Conservation (phyloP, 2,113 vertebrate genomes). For the Grallaria varia region DNA sequence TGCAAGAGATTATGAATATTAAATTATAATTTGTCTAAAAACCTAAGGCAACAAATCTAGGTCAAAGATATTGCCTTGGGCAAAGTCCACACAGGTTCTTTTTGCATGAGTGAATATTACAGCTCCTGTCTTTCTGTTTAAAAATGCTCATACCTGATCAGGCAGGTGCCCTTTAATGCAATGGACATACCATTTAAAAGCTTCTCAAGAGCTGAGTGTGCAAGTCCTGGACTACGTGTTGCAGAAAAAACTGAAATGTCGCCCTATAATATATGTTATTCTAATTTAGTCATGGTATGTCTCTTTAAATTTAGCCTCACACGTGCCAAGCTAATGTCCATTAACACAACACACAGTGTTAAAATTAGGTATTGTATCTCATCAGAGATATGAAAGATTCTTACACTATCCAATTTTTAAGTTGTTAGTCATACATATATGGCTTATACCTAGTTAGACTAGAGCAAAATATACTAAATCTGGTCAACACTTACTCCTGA, state of each 20-base stretch:
- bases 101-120: slow-evolving; percentile 24
- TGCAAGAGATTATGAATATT: slow-evolving; percentile 5
- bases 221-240: neutral
- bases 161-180: neutral
- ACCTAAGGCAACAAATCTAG: slow-evolving; percentile 25
- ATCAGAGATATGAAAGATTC: neutral
- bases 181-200: neutral
- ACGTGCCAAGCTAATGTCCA: neutral
- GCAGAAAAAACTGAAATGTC: neutral
- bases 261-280: neutral
- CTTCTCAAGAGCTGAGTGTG: neutral
- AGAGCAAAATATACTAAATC: neutral
- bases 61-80: slow-evolving; percentile 36
- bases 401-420: neutral
- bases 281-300: neutral
- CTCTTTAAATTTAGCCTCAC: neutral
- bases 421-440: neutral
- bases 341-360: neutral
- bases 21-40: slow-evolving; percentile 37
- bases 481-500: neutral
- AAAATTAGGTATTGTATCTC: neutral
- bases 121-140: neutral
- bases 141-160: neutral
- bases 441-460: neutral
- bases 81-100: slow-evolving; percentile 18